Evolutionary conservation across 2,888 invertebrate genomes (phyloP).

Genomic region (Microplitis deprimator): DNA sequence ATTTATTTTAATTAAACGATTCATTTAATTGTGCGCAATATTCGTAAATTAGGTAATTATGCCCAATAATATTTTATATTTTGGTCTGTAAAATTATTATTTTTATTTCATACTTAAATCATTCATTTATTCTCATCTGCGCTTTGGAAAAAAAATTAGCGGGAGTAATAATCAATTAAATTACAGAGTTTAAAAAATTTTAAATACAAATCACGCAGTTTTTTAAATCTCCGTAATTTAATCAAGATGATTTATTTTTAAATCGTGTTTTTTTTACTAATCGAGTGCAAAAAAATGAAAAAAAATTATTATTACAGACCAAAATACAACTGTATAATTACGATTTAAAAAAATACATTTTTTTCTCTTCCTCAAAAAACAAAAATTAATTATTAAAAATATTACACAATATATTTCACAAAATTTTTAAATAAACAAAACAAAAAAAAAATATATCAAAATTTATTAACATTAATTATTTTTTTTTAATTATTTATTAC

Average conservation of each 20-base stretch:
- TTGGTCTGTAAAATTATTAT: not conserved
- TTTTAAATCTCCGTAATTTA: no score
- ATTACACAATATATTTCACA: not conserved
- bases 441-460: not conserved
- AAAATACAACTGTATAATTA: not conserved
- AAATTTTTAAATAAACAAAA: not conserved
- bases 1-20: not conserved
- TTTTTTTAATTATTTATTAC: not conserved
- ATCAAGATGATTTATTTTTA: no score
- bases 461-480: not conserved
- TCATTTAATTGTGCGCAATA: not conserved
- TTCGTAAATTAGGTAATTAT: not conserved
- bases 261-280: no score
- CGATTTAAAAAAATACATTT: not conserved
- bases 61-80: not conserved
- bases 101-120: not conserved
- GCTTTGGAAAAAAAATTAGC: no score
- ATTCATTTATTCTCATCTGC: not conserved
- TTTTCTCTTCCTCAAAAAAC: not conserved
- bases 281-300: not conserved
- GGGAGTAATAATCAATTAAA: no score
- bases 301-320: not conserved
- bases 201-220: no score
- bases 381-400: not conserved
- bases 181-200: no score